These are phyloP conservation scores for Caenorhabditis plicata DNA, from an alignment of 2,888 invertebrate genomes.

Conservation along the genomic window DNA sequence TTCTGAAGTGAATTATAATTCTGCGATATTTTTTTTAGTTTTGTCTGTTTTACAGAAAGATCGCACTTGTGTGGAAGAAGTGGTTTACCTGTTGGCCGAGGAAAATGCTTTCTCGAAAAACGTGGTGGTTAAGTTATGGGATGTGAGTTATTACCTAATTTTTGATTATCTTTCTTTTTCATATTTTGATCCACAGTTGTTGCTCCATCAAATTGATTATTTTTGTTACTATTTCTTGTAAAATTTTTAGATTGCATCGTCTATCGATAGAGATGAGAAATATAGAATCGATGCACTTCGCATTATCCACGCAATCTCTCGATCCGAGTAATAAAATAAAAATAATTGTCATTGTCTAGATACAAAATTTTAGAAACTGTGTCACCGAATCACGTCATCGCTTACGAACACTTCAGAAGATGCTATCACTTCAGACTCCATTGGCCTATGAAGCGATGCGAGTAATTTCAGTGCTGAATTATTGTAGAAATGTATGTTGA, in stretches of 20 bases:
- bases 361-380: slow-evolving; percentile 2
- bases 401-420: slow-evolving; percentile 29
- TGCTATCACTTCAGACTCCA: slow-evolving; percentile 7
- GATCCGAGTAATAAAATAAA: slow-evolving; percentile 5
- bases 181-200: neutral
- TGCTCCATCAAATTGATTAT: neutral
- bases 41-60: too few species aligned
- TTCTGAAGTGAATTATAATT: too few species aligned
- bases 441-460: slow-evolving; percentile 24
- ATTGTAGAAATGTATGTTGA: slow-evolving; percentile 4
- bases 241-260: neutral
- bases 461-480: slow-evolving; percentile 16
- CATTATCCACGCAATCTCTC: slow-evolving; percentile 14
- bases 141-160: neutral
- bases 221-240: too few species aligned
- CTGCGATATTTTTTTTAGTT: too few species aligned
- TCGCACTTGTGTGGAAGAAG: slow-evolving; percentile 36
- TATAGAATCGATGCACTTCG: slow-evolving; percentile 8
- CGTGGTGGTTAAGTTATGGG: neutral
- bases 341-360: neutral
- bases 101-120: neutral
- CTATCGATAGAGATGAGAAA: neutral
- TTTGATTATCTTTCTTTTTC: neutral
- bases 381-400: slow-evolving; percentile 10
- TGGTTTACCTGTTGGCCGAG: slow-evolving; percentile 27